A percentile compares a stretch with the other conserved stretches of the same genome.
Evolutionary conservation across 2,797 vertebrate genomes (phyloP).

Genomic region (Acipenser ruthenus): DNA sequence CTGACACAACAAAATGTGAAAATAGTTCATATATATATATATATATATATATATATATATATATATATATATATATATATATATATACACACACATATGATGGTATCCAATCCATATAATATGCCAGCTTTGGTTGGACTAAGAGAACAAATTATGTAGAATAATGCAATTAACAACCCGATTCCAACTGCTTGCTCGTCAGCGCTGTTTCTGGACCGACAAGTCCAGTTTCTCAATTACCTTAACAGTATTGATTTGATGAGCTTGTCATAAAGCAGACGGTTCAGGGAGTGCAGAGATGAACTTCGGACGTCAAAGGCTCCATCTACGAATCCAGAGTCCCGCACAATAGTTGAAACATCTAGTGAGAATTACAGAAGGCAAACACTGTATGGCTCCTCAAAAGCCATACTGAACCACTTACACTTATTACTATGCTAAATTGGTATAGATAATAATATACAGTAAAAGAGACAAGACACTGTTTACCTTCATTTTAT

Average conservation of each 20-base stretch:
- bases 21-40: no score
- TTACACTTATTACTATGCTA: background rate
- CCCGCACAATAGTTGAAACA: constrained; percentile 46
- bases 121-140: background rate
- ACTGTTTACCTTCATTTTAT: constrained; percentile 72
- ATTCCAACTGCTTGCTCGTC: constrained; percentile 62
- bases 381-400: background rate
- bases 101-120: no score
- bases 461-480: constrained; percentile 3
- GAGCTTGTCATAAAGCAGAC: constrained; percentile 80
- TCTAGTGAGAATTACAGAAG: background rate
- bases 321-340: constrained; percentile 73
- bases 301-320: constrained; percentile 64
- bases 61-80: no score
- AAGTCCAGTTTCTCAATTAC: constrained; percentile 88
- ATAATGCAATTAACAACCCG: background rate
- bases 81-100: no score
- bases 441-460: constrained; percentile 5
- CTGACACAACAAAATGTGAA: no score
- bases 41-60: no score
- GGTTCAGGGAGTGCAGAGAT: constrained; percentile 70
- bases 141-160: background rate
- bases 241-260: constrained; percentile 82
- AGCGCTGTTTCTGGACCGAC: constrained; percentile 71
- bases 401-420: background rate